These are phyloP conservation scores for Tor tambroides DNA, from an alignment of 2,113 vertebrate genomes.

Conservation along the genomic window DNA sequence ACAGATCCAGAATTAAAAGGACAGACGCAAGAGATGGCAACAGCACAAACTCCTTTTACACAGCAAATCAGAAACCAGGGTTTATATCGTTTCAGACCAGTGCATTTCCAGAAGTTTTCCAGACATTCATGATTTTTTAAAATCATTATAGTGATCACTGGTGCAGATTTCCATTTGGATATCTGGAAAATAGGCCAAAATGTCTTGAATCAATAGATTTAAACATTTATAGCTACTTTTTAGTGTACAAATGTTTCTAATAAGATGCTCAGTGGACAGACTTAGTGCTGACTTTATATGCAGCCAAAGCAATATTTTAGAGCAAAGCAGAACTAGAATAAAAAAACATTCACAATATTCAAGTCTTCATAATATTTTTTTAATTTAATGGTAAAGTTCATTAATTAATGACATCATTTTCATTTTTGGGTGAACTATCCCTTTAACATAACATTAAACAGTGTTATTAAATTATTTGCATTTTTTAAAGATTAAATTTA, in stretches of 20 bases:
- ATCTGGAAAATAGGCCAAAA: background rate
- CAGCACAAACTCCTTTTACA: background rate
- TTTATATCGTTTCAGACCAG: background rate
- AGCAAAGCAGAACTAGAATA: background rate
- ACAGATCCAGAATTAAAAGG: conserved; percentile 40
- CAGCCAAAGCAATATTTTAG: background rate
- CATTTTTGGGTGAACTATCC: too few species aligned
- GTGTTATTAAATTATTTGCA: background rate
- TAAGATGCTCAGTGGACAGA: background rate
- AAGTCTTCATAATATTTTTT: too few species aligned
- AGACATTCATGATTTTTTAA: background rate
- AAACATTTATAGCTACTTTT: background rate
- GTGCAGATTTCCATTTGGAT: background rate
- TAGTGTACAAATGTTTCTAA: background rate
- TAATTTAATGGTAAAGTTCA: too few species aligned
- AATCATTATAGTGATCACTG: background rate
- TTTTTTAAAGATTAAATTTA: background rate
- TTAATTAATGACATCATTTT: too few species aligned
- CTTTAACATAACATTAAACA: too few species aligned
- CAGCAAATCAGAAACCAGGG: background rate
- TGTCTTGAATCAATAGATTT: background rate
- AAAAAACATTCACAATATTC: background rate
- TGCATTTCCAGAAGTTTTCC: background rate
- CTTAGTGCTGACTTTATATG: background rate
- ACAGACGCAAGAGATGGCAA: conserved; percentile 35